Conservation (phyloP, 2,113 vertebrate genomes). For the human (Homo sapiens) region DNA sequence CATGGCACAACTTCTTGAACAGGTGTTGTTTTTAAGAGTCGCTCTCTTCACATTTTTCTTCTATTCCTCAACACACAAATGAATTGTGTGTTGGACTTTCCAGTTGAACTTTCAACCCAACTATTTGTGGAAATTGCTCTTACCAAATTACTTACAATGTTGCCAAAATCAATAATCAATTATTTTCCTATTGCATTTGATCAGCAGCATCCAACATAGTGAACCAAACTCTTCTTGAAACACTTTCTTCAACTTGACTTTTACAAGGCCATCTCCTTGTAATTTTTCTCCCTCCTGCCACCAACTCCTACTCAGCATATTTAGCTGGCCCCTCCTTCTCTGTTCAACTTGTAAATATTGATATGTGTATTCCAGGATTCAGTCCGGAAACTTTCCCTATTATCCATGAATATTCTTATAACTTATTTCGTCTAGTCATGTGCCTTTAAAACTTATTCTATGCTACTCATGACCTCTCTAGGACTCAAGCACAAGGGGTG, state of each 20-base stretch:
- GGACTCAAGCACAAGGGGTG: not conserved
- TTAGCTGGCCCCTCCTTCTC: not conserved
- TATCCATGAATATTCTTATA: not conserved
- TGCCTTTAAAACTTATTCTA: not conserved
- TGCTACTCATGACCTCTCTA: not conserved
- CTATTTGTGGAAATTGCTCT: not conserved
- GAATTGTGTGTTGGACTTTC: not conserved
- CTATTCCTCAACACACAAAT: too few species aligned
- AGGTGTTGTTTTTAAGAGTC: not conserved
- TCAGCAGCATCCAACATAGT: not conserved
- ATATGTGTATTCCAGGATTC: not conserved
- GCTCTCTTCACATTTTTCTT: not conserved
- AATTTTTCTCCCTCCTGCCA: not conserved
- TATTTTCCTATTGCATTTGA: not conserved
- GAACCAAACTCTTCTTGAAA: not conserved
- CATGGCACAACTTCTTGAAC: not conserved
- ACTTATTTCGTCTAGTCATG: not conserved
- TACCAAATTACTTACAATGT: not conserved
- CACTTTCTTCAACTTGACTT: not conserved
- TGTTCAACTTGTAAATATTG: not conserved
- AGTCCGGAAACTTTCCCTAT: not conserved
- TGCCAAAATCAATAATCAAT: not conserved
- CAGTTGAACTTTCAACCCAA: not conserved
- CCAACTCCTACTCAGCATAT: not conserved
- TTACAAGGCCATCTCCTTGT: not conserved